A percentile compares a stretch with the other conserved stretches of the same genome.
These are phyloP conservation scores for Polyommatus iphigenia DNA, from an alignment of 2,888 invertebrate species.

Conservation along the genomic window DNA sequence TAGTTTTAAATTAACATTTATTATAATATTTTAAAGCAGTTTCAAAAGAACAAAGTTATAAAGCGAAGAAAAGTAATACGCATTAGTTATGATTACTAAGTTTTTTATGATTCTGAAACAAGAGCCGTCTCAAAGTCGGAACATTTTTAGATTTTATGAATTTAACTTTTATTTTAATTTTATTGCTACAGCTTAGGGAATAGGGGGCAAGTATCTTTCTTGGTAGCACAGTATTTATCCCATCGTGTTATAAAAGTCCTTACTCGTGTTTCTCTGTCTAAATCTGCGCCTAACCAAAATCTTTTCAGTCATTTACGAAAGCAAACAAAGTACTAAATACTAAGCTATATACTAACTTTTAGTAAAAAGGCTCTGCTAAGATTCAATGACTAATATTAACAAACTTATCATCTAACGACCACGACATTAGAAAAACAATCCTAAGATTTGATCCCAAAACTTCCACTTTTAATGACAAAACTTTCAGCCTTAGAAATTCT, in stretches of 20 bases:
- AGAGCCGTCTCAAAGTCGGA: not conserved
- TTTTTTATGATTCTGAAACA: not conserved
- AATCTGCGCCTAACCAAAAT: too few relatives aligned
- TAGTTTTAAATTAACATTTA: slow-evolving; percentile 17
- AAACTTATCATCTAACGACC: not conserved
- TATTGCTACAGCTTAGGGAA: too few relatives aligned
- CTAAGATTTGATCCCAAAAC: not conserved
- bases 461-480: not conserved
- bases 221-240: too few relatives aligned
- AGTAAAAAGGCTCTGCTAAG: too few relatives aligned
- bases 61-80: slow-evolving; percentile 2
- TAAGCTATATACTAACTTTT: too few relatives aligned
- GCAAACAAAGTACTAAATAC: too few relatives aligned
- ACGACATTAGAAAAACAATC: not conserved
- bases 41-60: not conserved
- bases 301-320: too few relatives aligned
- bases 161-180: too few relatives aligned
- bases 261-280: too few relatives aligned
- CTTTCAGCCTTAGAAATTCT: not conserved
- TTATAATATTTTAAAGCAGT: slow-evolving; percentile 23
- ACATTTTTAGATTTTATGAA: not conserved
- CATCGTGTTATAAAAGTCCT: too few relatives aligned
- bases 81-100: slow-evolving; percentile 15
- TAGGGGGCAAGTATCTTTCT: too few relatives aligned
- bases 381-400: too few relatives aligned